Base-by-base conservation (phyloP, 2,888 invertebrate genomes). In the Unio pictorum region DNA sequence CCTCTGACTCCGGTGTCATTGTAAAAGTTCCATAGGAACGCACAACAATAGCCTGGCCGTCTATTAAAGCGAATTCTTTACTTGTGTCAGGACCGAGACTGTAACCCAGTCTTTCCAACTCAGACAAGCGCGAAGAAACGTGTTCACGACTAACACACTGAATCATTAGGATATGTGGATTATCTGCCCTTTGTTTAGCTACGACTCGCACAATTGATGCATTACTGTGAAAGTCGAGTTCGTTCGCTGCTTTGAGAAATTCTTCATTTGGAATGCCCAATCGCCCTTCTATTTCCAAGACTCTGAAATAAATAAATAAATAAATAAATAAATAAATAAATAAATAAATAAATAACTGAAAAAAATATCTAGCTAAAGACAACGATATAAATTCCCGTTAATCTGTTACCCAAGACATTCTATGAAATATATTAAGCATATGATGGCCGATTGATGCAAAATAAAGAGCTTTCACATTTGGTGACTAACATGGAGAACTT, bases 161-260 rank as follows among this genome's bases (percentile, higher is more conserved):
- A 1, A 64, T 26, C 26, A 64, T 64, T 4, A 64, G 18, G 1
- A 26, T 30, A 0, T 55, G 1, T 0, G 15, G 64, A 5, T 56
- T 28, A 34, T 64, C 64, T 0, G 2, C 15, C 17, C 23, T 55
- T 55, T 64, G 64, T n/a, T n/a, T 64, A 15, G 64, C 64, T n/a
- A 64, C 57, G 7, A 64, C n/a, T 8, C 34, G 64, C 7, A 64
- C 64, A 18, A 64, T 57, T 11, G 64, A 64, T 28, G 20, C 34
- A 28, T 64, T 20, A 7, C 56, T 57, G 15, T 30, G 64, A 8
- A 56, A 30, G 30, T n/a, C 56, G 28, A 64, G 17, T 2, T 64
- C 64, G 4, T 55, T 57, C 18, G 64, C 64, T 17, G 64, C 64
- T 4, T 30, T 55, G 11, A 64, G 30, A 23, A 64, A 28, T 0